A percentile compares a stretch with the other conserved stretches of the same genome.
These are phyloP conservation scores for Melanophora roralis DNA, from an alignment of 2,888 invertebrate species.

Conservation along the genomic window DNA sequence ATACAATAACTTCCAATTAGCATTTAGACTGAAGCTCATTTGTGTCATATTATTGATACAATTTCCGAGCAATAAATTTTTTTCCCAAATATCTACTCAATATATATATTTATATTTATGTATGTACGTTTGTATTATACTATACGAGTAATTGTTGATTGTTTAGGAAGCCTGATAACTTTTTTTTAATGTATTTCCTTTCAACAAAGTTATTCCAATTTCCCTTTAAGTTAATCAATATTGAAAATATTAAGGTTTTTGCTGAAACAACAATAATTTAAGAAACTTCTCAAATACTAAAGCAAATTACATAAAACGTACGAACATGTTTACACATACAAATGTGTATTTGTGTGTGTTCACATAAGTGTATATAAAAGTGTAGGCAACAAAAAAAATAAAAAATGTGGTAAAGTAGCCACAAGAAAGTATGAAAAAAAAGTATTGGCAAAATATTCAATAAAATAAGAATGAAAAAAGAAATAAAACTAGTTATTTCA, in stretches of 20 bases:
- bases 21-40: slow-evolving; percentile 8
- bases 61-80: background rate
- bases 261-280: slow-evolving; percentile 36
- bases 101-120: background rate
- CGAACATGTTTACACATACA: no score
- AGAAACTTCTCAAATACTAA: background rate
- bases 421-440: background rate
- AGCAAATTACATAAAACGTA: background rate
- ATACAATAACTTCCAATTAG: no score
- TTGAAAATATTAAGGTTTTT: background rate
- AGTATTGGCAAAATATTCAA: background rate
- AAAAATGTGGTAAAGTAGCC: slow-evolving; percentile 2
- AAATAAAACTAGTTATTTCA: slow-evolving; percentile 7
- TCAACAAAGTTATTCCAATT: background rate
- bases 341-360: background rate
- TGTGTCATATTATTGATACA: no score
- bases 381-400: background rate
- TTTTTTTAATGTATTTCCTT: background rate
- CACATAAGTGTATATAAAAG: background rate
- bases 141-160: slow-evolving; percentile 16
- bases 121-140: no score
- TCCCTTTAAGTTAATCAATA: slow-evolving; percentile 27
- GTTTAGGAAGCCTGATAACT: background rate
- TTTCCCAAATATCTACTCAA: background rate
- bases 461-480: slow-evolving; percentile 15